Percentiles rank a stretch among this genome's conserved stretches.
phyloP scores from a whole-genome alignment of 2,888 invertebrate genomes.

The Blera fallax region DNA sequence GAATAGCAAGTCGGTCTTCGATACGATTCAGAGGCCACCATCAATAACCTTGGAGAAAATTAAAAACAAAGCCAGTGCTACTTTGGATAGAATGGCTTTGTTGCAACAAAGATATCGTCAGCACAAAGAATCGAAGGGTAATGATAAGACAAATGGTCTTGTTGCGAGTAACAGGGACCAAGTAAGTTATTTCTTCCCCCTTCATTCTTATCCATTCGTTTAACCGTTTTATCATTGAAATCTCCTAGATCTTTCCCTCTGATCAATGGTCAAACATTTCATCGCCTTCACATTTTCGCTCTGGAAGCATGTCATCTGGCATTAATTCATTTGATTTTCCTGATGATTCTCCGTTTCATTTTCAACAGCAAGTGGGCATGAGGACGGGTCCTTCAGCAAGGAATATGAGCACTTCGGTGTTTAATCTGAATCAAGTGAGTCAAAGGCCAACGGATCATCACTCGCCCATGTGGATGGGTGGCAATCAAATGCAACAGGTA shows the following conservation, averaged over 20 bases:
- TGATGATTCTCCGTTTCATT: constrained; percentile 80
- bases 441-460: constrained; percentile 74
- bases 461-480: constrained; percentile 74
- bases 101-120: constrained; percentile 84
- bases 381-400: constrained; percentile 73
- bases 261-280: constrained; percentile 82
- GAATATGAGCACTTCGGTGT: constrained; percentile 83
- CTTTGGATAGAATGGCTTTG: constrained; percentile 81
- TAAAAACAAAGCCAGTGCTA: constrained; percentile 81
- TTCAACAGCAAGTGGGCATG: constrained; percentile 74
- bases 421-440: constrained; percentile 82
- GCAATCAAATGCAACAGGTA: constrained; percentile 84
- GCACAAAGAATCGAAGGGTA: constrained; percentile 83
- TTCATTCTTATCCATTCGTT: constrained; percentile 64
- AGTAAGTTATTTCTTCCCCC: constrained; percentile 72
- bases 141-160: constrained; percentile 79
- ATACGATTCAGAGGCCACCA: constrained; percentile 80
- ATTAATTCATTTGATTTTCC: constrained; percentile 81
- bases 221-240: constrained; percentile 69
- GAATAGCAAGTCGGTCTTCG: constrained; percentile 79
- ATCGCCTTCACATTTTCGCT: constrained; percentile 81
- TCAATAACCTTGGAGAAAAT: constrained; percentile 81
- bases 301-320: constrained; percentile 82
- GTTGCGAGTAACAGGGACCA: constrained; percentile 76
- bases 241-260: constrained; percentile 75